Evolutionary conservation across 2,113 vertebrate genomes (phyloP), one percentile per base, ranked within the genome.

Genomic region (Parus major): DNA sequence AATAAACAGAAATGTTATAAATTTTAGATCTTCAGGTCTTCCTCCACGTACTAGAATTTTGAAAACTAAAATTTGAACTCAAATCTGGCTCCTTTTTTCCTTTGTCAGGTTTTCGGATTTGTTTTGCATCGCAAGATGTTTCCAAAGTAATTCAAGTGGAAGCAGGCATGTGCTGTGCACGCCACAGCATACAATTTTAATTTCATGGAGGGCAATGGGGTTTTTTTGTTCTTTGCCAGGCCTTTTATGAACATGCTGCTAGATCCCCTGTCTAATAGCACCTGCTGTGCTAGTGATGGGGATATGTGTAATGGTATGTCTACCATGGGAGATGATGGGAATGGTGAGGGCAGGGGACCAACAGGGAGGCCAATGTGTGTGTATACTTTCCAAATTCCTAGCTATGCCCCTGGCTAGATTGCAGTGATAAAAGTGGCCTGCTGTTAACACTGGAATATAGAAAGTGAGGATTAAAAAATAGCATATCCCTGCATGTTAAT

Each of bases 271-370:
- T 88, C 90, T 92, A 88, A 91, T 66, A 83, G 86, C 85, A 87
- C 89, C 77, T 83, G 92, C 93, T 95, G 94, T 93, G 88, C 81
- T 91, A 93, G 91, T 95, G 86, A 92, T 92, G 79, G 75, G 93
- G 89, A 42, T 94, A 5, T 59, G 59, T 87, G 79, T 88, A 93
- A 94, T 93, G 88, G 78, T 49, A 96, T 91, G 87, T 86, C 89
- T 96, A 71, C 85, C 90, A 92, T 84, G 84, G 79, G 84, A 96
- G 86, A 95, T 94, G 79, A 92, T 75, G 92, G 82, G 36, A 61
- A 60, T 64, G 70, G 64, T 59, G 75, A 97, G 92, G 82, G 92
- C 95, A 93, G 83, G 89, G 76, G 55, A 96, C 86, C 86, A 78
- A 79, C 91, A 85, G 93, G 88, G 96, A 97, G 80, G 93, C 89